Base-by-base conservation (phyloP, 2,797 vertebrate species). In the Tapirus indicus region DNA sequence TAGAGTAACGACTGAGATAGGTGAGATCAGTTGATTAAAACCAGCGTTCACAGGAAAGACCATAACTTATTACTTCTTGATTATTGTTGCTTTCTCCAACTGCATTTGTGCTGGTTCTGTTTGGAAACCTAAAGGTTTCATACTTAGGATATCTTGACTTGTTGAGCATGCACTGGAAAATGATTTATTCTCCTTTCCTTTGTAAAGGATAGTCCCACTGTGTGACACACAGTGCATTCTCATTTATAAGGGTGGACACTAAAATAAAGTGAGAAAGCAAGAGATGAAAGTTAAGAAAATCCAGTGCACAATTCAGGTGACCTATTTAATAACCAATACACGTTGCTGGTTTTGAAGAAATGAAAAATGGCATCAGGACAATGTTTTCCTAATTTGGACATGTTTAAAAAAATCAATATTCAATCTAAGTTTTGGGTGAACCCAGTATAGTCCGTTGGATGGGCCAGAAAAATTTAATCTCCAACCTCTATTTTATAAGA, bases 181-280 rank as follows among this genome's bases (percentile, higher is more conserved):
- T 97, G 32, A 98, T 97, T 98, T 98, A 97, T 95, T 97, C 97
- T 97, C 88, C 91, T 97, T 97, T 97, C 91, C 97, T 98, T 98
- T 96, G 91, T 96, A 97, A 95, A 98, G 95, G 95, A 97, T 92
- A 95, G 98, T 97, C 95, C 95, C 94, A 97, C 93, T 95, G 93
- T 97, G 95, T 95, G 96, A 97, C 97, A 98, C 78, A 97, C 90
- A 98, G 97, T 82, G 62, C 90, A 84, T 95, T 96, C 92, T 97
- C 95, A 97, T 98, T 98, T 97, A 97, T 88, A 98, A 97, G 88
- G 77, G 92, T 35, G 90, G 95, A 87, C 75, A 64, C 85, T 93
- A 95, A 98, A 98, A 78, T 66, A 72, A 72, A 90, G 60, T 82
- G 97, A 84, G 44, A 92, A 79, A 54, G 85, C 97, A 98, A 98